Conservation (phyloP, 35 echinoderm and acorn worm species). For the Heliocidaris erythrogramma region DNA sequence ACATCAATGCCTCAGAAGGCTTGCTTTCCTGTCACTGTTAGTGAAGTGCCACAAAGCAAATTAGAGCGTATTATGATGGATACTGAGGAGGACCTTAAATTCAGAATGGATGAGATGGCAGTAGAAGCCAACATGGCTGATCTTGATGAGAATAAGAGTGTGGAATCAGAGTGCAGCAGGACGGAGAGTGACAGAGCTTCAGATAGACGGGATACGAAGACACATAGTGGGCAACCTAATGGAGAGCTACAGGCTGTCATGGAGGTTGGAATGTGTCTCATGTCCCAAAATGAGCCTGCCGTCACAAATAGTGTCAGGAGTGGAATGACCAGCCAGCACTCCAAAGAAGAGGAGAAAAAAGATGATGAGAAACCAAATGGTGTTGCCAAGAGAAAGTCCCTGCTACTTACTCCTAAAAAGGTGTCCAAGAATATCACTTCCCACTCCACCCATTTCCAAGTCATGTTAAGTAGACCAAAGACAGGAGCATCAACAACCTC, state of each 20-base stretch:
- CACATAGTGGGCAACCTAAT: slow-evolving; percentile 3
- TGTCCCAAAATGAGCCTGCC: background rate
- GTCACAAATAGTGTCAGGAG: slow-evolving; percentile 25
- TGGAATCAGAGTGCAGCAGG: slow-evolving; percentile 57
- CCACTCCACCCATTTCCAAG: slow-evolving; percentile 25
- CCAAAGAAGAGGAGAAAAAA: slow-evolving; percentile 44
- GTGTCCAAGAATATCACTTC: slow-evolving; percentile 17
- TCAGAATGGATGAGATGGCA: slow-evolving; percentile 41
- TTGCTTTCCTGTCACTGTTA: background rate
- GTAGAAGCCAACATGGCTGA: slow-evolving; percentile 15
- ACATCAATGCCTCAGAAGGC: background rate
- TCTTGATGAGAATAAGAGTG: slow-evolving; percentile 39
- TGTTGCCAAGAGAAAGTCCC: slow-evolving; percentile 52
- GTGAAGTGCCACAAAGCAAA: background rate
- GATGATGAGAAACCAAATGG: slow-evolving; percentile 34
- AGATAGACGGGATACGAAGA: background rate
- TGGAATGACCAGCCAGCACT: background rate
- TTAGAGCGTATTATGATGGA: slow-evolving; percentile 47
- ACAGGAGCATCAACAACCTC: slow-evolving; percentile 21
- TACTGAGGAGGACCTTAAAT: slow-evolving; percentile 45
- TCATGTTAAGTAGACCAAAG: slow-evolving; percentile 53
- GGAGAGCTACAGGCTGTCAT: slow-evolving; percentile 59
- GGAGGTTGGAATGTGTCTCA: slow-evolving; percentile 55
- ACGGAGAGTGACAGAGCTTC: slow-evolving; percentile 44
- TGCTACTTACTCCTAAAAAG: slow-evolving; percentile 69